Evolutionary conservation across 2,113 vertebrate genomes (phyloP), one percentile per base, ranked within the genome.

Genomic region (Bettongia penicillata): DNA sequence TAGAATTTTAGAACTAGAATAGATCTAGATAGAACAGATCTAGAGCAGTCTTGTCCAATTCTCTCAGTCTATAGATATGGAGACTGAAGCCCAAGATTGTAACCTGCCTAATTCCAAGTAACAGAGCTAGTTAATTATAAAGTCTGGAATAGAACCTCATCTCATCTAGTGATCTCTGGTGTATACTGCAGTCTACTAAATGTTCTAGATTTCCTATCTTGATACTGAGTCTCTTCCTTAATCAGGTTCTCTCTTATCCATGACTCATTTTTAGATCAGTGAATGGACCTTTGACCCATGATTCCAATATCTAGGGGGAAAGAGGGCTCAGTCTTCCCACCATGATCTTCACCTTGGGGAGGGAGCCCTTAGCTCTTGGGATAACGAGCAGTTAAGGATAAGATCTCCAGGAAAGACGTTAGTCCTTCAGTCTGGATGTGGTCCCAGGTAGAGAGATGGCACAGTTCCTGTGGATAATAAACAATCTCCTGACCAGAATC

Each of bases 1-100:
- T 90, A 52, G 50, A 93, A 55, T 24, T 90, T 57, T 92, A 47
- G 19, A 26, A 31, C 53, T 95, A 10, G 93, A 94, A 90, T 68
- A 48, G 43, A n/a, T 96, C 43, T 26, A 53, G 37, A 26, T 91
- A 11, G 92, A 91, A 28, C 24, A 48, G 28, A 47, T 95, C 43
- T 26, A 90, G 43, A 57, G 14, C 31, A 37, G 3, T 12, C 84
- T 77, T 89, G 51, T 14, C 19, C 43, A 52, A 90, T 31, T 94
- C 26, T 61, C 94, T 90, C 68, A n/a, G 90, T 89, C 90, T 90
- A 51, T 48, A 90, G 28, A 53, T 43, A 6, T 95, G 28, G 68
- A 89, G 16, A n/a, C 48, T 47, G 28, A 96, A 77, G 43, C 5
- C 89, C 49, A 16, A 92, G 48, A 94, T 91, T 91, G 1, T 91